Evolutionary conservation across 2,797 vertebrate species (phyloP), one percentile per base, ranked within the genome.

Genomic region (Xenopus petersii): DNA sequence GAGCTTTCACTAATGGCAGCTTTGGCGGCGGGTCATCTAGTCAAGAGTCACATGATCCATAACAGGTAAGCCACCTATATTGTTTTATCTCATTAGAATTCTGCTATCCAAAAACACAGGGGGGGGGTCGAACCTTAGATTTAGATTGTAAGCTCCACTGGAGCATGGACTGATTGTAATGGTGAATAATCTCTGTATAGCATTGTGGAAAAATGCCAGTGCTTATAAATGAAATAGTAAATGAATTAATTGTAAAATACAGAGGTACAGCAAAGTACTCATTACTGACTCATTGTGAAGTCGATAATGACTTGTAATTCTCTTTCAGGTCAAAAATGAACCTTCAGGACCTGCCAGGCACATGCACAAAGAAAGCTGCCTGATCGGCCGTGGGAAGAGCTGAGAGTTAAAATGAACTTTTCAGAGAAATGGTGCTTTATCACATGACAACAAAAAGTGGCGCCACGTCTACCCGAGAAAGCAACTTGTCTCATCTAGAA

Each of bases 1-100:
- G 97, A 99, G 21, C 86, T 99, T 4, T 99, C 97, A 0, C 90
- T 99, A n/a, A 96, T 98, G 95, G 93, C 94, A 1, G 97, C 97
- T 0, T 84, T 99, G 12, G 94, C 96, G 36, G 95, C 95, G 0
- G 97, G 97, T 16, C 96, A 99, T 83, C 93, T 99, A 0, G 96
- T 99, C 73, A 94, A 91, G 86, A 98, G 97, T 86, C 97, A 99
- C 90, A 94, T 99, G 95, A 93, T 90, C 55, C 95, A 97, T 86
- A 99, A 99, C 84, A 97, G 97, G 97, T 97, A 75, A 80, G 80
- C 76, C 75, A 15, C 11, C 15, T 12, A 15, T 51, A 51, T 42
- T 6, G 5, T 42, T 30, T 30, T 2, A 42, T 42, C 36, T 42
- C 5, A 42, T 6, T 42, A 42, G 36, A 42, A 42, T 42, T 3